These are phyloP conservation scores for Irena cyanogastra DNA, from an alignment of 2,113 vertebrate species.

Conservation along the genomic window DNA sequence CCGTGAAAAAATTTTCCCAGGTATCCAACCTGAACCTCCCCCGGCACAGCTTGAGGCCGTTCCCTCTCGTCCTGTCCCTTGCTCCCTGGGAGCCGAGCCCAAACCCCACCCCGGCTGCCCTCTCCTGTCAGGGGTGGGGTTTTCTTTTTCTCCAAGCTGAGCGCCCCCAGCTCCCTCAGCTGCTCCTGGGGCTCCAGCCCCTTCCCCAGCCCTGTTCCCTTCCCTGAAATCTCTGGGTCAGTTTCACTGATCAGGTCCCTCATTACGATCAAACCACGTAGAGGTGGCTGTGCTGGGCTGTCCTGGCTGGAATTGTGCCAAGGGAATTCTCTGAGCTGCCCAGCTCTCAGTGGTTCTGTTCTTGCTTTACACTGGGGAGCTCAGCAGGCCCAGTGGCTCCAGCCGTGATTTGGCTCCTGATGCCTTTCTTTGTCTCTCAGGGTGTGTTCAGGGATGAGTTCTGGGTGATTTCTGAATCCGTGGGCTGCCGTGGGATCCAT, in stretches of 20 bases:
- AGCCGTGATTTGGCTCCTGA: not conserved
- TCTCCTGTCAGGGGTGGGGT: not conserved
- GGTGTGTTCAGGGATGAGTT: not conserved
- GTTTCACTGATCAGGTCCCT: no score
- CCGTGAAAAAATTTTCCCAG: not conserved
- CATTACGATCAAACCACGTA: fast-evolving
- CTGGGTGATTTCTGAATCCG: not conserved
- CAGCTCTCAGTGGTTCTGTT: not conserved
- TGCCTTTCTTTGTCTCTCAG: not conserved
- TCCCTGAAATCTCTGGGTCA: not conserved
- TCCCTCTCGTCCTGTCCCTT: not conserved
- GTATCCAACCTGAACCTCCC: not conserved
- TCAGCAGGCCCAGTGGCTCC: not conserved
- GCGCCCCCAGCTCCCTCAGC: not conserved
- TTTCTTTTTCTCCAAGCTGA: not conserved
- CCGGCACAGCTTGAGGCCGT: fast-evolving
- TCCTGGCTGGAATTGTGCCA: fast-evolving
- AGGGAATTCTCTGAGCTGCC: not conserved
- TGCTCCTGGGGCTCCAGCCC: fast-evolving
- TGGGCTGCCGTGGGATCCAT: fast-evolving
- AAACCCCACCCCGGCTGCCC: fast-evolving
- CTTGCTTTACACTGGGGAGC: no score
- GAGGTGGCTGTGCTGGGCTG: not conserved
- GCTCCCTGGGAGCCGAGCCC: not conserved
- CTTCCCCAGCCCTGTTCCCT: fast-evolving